phyloP scores from a whole-genome alignment of 2,113 vertebrate species.

The Saiga tatarica region DNA sequence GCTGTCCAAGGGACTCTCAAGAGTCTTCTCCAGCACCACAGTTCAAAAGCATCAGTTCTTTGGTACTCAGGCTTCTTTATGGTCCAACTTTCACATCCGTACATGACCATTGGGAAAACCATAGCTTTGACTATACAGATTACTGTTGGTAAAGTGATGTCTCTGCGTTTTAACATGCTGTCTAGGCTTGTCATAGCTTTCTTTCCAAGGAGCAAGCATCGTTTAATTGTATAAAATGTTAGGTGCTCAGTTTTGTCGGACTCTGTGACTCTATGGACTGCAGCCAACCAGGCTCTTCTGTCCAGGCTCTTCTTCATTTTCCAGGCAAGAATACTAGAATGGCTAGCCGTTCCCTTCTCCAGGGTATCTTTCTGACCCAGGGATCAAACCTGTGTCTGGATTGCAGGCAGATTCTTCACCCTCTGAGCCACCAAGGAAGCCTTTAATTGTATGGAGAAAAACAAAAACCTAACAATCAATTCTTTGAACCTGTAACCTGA shows the following conservation, averaged over 20 bases:
- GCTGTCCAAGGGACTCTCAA: background rate
- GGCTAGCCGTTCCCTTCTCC: background rate
- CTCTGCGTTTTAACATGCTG: background rate
- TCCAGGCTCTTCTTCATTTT: background rate
- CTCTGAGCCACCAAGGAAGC: background rate
- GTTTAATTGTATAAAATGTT: background rate
- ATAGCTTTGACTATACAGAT: background rate
- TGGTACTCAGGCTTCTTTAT: background rate
- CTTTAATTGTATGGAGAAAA: background rate
- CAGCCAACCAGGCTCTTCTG: background rate
- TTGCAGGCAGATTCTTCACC: background rate
- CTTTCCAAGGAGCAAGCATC: background rate
- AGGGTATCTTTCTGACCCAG: background rate
- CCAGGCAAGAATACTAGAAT: background rate
- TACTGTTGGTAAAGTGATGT: background rate
- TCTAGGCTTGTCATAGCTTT: background rate
- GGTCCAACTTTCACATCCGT: background rate
- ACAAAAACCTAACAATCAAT: background rate
- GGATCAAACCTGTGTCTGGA: background rate
- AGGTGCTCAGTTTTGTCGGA: background rate
- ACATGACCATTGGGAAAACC: background rate
- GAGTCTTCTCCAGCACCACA: background rate
- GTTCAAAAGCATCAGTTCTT: background rate
- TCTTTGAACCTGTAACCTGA: background rate
- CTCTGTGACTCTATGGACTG: background rate